Evolutionary conservation across 1,140 invertebrate genomes (phyloP).

Genomic region (Drosophila albomicans): DNA sequence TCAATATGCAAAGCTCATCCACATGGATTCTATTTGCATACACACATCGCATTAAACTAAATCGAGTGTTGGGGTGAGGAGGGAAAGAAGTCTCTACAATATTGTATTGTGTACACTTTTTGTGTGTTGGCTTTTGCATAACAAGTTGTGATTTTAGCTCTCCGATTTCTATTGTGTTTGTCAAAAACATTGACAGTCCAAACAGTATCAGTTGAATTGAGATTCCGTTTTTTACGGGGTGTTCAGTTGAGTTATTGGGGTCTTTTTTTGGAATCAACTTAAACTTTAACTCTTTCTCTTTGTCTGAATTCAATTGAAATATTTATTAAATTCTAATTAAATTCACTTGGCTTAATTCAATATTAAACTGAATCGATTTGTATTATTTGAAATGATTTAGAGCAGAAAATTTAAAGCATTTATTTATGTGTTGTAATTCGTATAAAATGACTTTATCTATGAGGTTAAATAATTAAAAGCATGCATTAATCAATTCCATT

Average conservation of each 20-base stretch:
- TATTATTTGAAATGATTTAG: too few species aligned
- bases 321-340: too few species aligned
- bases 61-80: neutral
- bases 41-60: neutral
- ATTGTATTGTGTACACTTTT: slow-evolving; percentile 21
- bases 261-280: neutral
- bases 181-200: slow-evolving; percentile 36
- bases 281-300: slow-evolving; percentile 4
- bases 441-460: too few species aligned
- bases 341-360: too few species aligned
- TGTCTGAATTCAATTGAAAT: neutral
- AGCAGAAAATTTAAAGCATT: too few species aligned
- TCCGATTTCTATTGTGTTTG: slow-evolving; percentile 32
- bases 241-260: slow-evolving; percentile 9
- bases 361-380: too few species aligned
- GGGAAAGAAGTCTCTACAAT: neutral
- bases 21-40: slow-evolving; percentile 28
- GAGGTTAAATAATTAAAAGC: too few species aligned
- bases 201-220: slow-evolving; percentile 28
- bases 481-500: too few species aligned
- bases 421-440: too few species aligned
- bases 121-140: slow-evolving; percentile 15
- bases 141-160: slow-evolving; percentile 16
- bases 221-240: slow-evolving; percentile 7
- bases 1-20: slow-evolving; percentile 4